Evolutionary conservation across 2,888 invertebrate species (phyloP).

Genomic region (Ellobium chinense): DNA sequence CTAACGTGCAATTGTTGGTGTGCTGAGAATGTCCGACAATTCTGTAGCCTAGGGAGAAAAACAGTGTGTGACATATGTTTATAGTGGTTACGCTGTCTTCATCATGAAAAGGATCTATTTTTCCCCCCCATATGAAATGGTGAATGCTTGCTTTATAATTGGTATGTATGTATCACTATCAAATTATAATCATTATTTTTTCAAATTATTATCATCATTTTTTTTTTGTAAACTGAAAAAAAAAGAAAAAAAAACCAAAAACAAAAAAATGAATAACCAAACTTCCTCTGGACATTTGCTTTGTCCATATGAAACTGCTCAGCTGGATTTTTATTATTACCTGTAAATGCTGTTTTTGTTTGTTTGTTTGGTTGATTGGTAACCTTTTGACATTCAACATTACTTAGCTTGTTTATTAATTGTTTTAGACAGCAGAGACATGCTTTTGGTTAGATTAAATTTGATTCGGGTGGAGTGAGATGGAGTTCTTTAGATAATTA

Average conservation of each 20-base stretch:
- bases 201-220: conserved; percentile 18
- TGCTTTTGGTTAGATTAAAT: too few relatives aligned
- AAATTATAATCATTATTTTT: conserved; percentile 8
- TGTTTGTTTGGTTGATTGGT: conserved; percentile 6
- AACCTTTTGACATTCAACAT: background rate
- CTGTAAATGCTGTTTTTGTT: conserved; percentile 14
- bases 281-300: conserved; percentile 38
- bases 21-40: background rate
- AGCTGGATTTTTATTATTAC: conserved; percentile 26
- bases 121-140: conserved; percentile 3
- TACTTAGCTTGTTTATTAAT: too few relatives aligned
- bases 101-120: conserved; percentile 1
- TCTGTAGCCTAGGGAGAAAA: background rate
- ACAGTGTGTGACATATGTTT: background rate
- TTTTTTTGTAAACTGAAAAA: conserved; percentile 18
- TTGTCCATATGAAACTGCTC: conserved; percentile 42
- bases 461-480: too few relatives aligned
- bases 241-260: conserved; percentile 8
- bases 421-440: too few relatives aligned
- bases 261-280: conserved; percentile 12
- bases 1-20: conserved; percentile 8
- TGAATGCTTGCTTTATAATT: background rate
- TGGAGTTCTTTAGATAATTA: too few relatives aligned
- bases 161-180: background rate
- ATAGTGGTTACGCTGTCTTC: background rate